Conservation (phyloP, 2,797 vertebrate species). For the Enteromius treurensis region DNA sequence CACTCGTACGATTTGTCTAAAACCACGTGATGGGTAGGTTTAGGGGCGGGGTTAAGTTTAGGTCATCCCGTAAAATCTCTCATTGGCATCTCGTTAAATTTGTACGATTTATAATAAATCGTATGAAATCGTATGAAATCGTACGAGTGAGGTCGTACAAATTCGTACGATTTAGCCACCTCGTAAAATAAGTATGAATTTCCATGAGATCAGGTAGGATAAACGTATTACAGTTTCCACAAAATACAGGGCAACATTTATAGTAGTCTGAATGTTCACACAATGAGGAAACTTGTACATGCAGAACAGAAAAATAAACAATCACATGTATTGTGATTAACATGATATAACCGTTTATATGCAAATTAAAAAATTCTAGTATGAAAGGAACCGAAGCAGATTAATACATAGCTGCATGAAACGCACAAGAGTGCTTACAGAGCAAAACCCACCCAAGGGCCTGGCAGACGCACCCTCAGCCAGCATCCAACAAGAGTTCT, state of each 20-base stretch:
- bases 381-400: conserved; percentile 20
- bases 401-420: conserved; percentile 34
- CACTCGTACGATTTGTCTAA: too few species aligned
- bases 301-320: conserved; percentile 48
- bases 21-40: too few species aligned
- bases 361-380: conserved; percentile 7
- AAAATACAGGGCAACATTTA: conserved; percentile 62
- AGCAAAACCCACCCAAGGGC: conserved; percentile 47
- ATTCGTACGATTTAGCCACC: too few species aligned
- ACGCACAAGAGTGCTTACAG: conserved; percentile 52
- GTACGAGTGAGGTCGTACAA: too few species aligned
- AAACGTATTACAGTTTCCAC: not conserved
- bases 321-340: conserved; percentile 42
- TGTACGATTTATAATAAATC: too few species aligned
- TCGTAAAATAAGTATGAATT: too few species aligned
- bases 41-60: too few species aligned
- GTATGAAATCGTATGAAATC: too few species aligned
- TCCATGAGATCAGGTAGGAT: too few species aligned
- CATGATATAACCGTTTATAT: not conserved
- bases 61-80: too few species aligned
- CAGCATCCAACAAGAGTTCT: conserved; percentile 49
- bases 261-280: conserved; percentile 64
- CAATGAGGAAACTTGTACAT: conserved; percentile 39
- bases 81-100: too few species aligned
- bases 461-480: conserved; percentile 56